Evolutionary conservation across 2,888 invertebrate species (phyloP).

Genomic region (Drosophila helvetica): DNA sequence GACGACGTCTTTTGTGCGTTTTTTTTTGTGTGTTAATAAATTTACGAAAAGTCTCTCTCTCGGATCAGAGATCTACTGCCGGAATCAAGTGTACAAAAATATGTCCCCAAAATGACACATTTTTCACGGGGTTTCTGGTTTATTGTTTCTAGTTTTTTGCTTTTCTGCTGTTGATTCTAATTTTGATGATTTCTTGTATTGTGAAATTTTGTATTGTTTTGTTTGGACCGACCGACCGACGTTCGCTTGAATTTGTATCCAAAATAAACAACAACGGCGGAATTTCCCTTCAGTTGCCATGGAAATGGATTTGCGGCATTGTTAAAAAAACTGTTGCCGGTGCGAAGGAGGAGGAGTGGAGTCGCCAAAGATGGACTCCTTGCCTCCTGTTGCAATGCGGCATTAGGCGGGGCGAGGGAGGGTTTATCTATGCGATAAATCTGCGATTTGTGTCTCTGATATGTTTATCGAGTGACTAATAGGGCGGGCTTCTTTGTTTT

Average conservation of each 20-base stretch:
- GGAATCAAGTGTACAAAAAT: conserved; percentile 55
- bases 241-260: conserved; percentile 52
- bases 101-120: conserved; percentile 54
- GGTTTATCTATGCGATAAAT: neutral
- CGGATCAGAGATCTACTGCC: conserved; percentile 23
- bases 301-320: conserved; percentile 66
- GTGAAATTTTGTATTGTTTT: conserved; percentile 41
- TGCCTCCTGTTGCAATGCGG: conserved; percentile 11
- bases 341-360: conserved; percentile 25
- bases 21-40: conserved; percentile 30
- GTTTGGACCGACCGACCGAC: conserved; percentile 7
- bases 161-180: conserved; percentile 8
- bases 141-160: conserved; percentile 1
- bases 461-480: neutral
- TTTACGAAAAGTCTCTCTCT: conserved; percentile 35
- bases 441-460: neutral
- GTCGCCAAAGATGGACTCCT: neutral
- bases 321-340: conserved; percentile 70
- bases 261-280: conserved; percentile 77
- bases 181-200: conserved; percentile 25
- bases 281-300: conserved; percentile 73
- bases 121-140: conserved; percentile 17
- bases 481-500: neutral
- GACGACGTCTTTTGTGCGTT: conserved; percentile 22
- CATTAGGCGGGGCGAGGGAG: neutral